phyloP scores from a whole-genome alignment of 2,797 vertebrate species.

The Tenualosa thibaudeaui region DNA sequence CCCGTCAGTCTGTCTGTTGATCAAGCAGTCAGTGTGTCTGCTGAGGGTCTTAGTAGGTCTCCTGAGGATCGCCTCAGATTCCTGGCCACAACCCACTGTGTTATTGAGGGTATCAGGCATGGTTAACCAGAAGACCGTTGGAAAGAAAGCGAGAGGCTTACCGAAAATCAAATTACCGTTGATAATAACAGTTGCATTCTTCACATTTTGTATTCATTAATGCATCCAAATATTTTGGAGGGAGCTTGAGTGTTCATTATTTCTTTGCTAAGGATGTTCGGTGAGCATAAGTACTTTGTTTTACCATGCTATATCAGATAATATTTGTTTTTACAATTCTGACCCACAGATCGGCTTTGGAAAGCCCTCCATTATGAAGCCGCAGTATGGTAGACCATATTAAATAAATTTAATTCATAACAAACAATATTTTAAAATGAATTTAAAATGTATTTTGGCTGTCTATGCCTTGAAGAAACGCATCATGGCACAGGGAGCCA shows the following conservation, averaged over 20 bases:
- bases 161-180: background rate
- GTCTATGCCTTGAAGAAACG: constrained; percentile 18
- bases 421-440: background rate
- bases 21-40: constrained; percentile 8
- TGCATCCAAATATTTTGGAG: background rate
- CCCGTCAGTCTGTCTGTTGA: background rate
- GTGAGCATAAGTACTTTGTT: background rate
- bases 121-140: background rate
- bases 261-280: background rate
- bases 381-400: background rate
- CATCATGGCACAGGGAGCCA: constrained; percentile 18
- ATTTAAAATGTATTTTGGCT: background rate
- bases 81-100: background rate
- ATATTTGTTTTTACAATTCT: background rate
- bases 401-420: background rate
- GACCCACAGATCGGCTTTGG: background rate
- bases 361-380: background rate
- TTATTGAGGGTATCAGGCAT: background rate
- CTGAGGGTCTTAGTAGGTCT: background rate
- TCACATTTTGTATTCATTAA: background rate
- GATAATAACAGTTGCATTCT: background rate
- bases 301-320: background rate
- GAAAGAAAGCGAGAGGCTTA: background rate
- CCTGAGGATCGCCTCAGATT: constrained; percentile 6
- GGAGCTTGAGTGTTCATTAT: background rate